These are phyloP conservation scores for Drosophila eohydei DNA, from an alignment of 2,888 invertebrate species.

Conservation along the genomic window DNA sequence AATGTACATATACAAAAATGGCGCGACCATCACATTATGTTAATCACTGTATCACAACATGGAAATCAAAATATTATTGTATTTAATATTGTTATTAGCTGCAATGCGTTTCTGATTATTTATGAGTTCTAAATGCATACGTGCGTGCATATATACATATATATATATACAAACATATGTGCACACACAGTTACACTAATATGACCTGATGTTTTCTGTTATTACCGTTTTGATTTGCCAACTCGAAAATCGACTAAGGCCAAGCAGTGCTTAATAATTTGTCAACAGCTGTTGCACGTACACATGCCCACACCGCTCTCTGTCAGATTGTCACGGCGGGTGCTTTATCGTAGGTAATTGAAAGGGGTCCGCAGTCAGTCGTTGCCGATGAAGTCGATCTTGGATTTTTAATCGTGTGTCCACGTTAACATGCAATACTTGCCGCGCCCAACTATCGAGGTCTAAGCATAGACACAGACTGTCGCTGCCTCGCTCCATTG, in stretches of 20 bases:
- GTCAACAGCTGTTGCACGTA: conserved; percentile 48
- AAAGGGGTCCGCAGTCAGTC: conserved; percentile 8
- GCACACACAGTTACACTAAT: conserved; percentile 1
- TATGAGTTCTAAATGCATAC: not conserved
- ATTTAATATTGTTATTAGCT: conserved; percentile 32
- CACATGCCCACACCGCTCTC: conserved; percentile 11
- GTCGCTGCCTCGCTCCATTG: conserved; percentile 57
- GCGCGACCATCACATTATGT: conserved; percentile 59
- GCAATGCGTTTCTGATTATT: conserved; percentile 35
- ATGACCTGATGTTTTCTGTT: conserved; percentile 38
- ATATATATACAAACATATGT: not conserved
- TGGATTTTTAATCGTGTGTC: conserved; percentile 29
- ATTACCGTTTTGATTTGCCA: conserved; percentile 52
- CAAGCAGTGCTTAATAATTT: conserved; percentile 37
- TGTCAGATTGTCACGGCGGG: conserved; percentile 11
- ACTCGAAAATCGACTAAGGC: conserved; percentile 33
- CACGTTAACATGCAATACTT: conserved; percentile 21
- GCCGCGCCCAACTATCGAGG: conserved; percentile 74
- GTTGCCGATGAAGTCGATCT: conserved; percentile 49
- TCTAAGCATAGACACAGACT: conserved; percentile 79
- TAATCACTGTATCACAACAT: conserved; percentile 39
- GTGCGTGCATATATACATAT: not conserved
- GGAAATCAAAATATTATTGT: conserved; percentile 10
- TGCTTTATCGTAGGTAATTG: conserved; percentile 8
- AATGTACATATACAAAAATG: conserved; percentile 16